Evolutionary conservation across 2,888 invertebrate species (phyloP).

Genomic region (Parthenolecanium corni): DNA sequence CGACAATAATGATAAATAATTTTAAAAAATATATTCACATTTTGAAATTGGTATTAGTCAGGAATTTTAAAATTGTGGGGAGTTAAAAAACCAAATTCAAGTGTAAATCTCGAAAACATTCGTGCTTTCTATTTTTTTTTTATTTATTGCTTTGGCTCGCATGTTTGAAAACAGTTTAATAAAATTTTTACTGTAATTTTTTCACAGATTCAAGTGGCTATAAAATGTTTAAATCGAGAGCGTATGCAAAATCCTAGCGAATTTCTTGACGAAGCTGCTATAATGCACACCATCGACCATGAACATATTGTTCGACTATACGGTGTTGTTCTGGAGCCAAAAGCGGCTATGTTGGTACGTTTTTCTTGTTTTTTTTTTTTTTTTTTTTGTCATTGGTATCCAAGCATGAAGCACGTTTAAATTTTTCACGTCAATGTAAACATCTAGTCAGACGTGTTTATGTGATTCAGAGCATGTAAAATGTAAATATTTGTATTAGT

Average conservation of each 20-base stretch:
- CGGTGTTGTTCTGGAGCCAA: conserved; percentile 90
- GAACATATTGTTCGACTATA: conserved; percentile 93
- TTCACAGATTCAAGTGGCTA: conserved; percentile 78
- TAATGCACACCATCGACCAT: conserved; percentile 96
- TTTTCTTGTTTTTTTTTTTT: not conserved
- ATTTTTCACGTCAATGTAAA: not conserved
- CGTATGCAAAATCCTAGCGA: conserved; percentile 93
- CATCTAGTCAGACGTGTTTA: not conserved
- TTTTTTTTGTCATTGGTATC: not conserved
- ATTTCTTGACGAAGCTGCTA: conserved; percentile 94
- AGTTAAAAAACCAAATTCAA: too few species aligned
- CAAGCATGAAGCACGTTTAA: not conserved
- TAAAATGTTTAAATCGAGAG: conserved; percentile 89
- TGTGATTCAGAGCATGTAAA: too few species aligned
- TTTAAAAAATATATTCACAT: too few species aligned
- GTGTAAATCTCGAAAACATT: too few species aligned
- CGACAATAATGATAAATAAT: too few species aligned
- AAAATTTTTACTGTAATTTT: too few species aligned
- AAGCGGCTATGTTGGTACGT: conserved; percentile 50
- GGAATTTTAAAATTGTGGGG: too few species aligned
- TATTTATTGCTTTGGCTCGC: too few species aligned
- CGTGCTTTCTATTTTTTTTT: too few species aligned
- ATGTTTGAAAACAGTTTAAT: too few species aligned
- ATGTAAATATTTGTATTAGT: too few species aligned
- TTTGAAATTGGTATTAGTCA: too few species aligned